Percentiles rank a stretch among this genome's conserved stretches.
Evolutionary conservation across 2,113 vertebrate genomes (phyloP).

Genomic region (Terrapene triunguis): DNA sequence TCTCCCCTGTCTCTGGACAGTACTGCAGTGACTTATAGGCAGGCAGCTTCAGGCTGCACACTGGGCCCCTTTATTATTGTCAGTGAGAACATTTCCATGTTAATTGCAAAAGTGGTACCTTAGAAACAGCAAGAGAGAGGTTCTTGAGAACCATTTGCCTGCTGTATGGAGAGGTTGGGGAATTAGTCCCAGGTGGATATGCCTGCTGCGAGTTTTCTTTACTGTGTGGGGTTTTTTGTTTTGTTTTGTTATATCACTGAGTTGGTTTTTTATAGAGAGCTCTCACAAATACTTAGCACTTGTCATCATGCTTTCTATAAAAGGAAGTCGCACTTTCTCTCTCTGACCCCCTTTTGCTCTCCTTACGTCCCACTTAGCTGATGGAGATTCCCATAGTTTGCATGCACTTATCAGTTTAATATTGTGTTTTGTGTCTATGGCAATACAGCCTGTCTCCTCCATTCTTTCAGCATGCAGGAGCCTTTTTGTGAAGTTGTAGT

Average conservation of each 20-base stretch:
- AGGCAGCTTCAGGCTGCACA: background rate
- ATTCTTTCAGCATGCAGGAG: background rate
- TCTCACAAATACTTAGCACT: background rate
- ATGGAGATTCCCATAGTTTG: background rate
- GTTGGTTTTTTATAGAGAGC: background rate
- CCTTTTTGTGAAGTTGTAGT: conserved; percentile 1
- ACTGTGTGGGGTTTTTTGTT: background rate
- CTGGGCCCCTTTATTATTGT: conserved; percentile 7
- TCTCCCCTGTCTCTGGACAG: conserved; percentile 25
- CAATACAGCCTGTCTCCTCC: background rate
- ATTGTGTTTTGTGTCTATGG: background rate
- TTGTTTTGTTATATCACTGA: background rate
- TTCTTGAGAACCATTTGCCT: background rate
- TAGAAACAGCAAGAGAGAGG: background rate
- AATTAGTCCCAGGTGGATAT: background rate
- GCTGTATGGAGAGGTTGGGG: background rate
- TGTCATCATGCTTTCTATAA: accelerated
- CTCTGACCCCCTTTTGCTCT: background rate
- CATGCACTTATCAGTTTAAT: background rate
- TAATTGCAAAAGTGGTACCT: background rate
- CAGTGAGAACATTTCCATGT: background rate
- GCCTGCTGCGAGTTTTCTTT: accelerated
- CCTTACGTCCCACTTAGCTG: background rate
- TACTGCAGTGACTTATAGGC: conserved; percentile 46
- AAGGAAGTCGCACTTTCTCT: background rate